Conservation (phyloP, 2,888 invertebrate species). For the Gerris lacustris region DNA sequence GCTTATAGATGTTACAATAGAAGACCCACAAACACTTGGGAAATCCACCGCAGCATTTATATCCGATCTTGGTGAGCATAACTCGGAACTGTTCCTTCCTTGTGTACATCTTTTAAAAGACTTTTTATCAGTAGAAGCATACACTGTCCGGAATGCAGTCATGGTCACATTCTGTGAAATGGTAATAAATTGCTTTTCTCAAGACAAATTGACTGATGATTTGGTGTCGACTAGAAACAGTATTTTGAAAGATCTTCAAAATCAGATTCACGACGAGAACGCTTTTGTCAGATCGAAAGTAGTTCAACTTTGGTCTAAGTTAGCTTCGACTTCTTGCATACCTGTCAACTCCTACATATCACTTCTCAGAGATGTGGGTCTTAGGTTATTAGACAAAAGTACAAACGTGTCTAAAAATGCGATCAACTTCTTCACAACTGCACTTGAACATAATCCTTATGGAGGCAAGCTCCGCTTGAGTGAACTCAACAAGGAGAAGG, state of each 20-base stretch:
- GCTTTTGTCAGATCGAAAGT: slow-evolving; percentile 78
- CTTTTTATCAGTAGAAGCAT: slow-evolving; percentile 49
- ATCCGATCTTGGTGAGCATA: slow-evolving; percentile 49
- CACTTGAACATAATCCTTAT: slow-evolving; percentile 63
- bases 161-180: slow-evolving; percentile 73
- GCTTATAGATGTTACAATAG: slow-evolving; percentile 51
- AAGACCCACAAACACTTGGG: slow-evolving; percentile 32
- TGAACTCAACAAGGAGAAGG: slow-evolving; percentile 9
- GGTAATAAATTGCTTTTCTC: slow-evolving; percentile 53
- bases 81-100: slow-evolving; percentile 48
- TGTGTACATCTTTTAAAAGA: slow-evolving; percentile 49
- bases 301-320: slow-evolving; percentile 65
- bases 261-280: slow-evolving; percentile 72
- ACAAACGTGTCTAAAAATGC: slow-evolving; percentile 75
- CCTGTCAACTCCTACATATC: slow-evolving; percentile 57
- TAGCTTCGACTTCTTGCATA: slow-evolving; percentile 66
- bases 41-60: slow-evolving; percentile 46
- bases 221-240: slow-evolving; percentile 59
- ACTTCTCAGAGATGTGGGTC: slow-evolving; percentile 53
- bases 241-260: slow-evolving; percentile 63
- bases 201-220: slow-evolving; percentile 54
- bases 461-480: slow-evolving; percentile 51
- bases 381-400: slow-evolving; percentile 69
- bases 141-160: slow-evolving; percentile 61
- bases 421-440: slow-evolving; percentile 52